Percentiles rank a stretch among this genome's conserved stretches.
Evolutionary conservation across 2,113 vertebrate genomes (phyloP).

Genomic region (Neotoma lepida): DNA sequence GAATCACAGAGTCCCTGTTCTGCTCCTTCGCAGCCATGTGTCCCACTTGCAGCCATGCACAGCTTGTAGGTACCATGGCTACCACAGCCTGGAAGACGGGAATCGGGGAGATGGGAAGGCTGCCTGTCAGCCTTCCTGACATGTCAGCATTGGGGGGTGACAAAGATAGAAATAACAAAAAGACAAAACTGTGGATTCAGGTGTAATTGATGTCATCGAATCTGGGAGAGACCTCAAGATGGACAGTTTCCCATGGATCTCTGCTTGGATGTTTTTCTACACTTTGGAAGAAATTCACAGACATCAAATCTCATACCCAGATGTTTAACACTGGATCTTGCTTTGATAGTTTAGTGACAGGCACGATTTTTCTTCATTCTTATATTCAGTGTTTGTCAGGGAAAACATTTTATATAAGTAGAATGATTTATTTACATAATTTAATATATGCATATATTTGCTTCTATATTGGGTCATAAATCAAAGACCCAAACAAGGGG

Average conservation of each 20-base stretch:
- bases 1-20: not conserved
- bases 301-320: not conserved
- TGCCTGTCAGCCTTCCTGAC: not conserved
- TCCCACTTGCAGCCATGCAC: not conserved
- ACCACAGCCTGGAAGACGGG: not conserved
- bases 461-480: not conserved
- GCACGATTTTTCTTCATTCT: not conserved
- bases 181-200: not conserved
- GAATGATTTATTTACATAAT: constrained; percentile 6
- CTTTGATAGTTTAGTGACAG: not conserved
- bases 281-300: constrained; percentile 13
- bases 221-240: not conserved
- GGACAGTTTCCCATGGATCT: not conserved
- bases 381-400: not conserved
- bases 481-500: not conserved
- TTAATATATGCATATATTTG: not conserved
- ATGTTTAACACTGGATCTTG: not conserved
- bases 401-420: not conserved
- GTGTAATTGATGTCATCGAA: not conserved
- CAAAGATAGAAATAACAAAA: constrained; percentile 19
- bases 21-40: not conserved
- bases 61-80: not conserved
- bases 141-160: not conserved
- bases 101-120: not conserved
- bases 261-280: not conserved